phyloP scores from a whole-genome alignment of 2,888 invertebrate genomes.

The Seira ritae region DNA sequence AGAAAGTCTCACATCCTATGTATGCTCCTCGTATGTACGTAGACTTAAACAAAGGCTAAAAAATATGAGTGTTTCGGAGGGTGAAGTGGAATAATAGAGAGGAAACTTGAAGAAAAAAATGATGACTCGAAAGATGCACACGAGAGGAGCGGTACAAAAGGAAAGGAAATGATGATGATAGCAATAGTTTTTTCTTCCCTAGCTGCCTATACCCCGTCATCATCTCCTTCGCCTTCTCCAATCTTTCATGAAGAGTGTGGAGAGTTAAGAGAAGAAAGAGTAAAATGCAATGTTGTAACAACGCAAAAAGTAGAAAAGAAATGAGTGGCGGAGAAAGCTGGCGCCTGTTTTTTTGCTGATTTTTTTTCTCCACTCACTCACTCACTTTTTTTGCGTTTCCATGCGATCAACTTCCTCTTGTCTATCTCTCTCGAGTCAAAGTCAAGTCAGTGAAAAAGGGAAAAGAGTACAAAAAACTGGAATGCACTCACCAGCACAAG shows the following conservation, averaged over 20 bases:
- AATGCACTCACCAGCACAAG: too few relatives aligned
- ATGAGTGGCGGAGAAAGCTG: conserved; percentile 65
- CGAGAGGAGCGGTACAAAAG: conserved; percentile 22
- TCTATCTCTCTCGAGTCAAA: conserved; percentile 38
- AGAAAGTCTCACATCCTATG: not conserved
- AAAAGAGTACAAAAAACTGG: too few relatives aligned
- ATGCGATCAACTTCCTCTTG: not conserved
- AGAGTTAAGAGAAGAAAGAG: not conserved
- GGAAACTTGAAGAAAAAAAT: conserved; percentile 14
- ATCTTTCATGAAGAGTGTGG: too few relatives aligned
- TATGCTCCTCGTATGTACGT: not conserved
- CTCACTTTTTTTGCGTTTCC: conserved; percentile 17
- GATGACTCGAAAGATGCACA: conserved; percentile 48
- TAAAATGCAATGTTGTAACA: not conserved
- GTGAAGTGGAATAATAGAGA: conserved; percentile 23
- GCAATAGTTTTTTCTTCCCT: too few relatives aligned
- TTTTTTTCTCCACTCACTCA: conserved; percentile 31
- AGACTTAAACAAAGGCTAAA: conserved; percentile 27
- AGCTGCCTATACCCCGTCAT: too few relatives aligned
- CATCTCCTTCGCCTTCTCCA: too few relatives aligned
- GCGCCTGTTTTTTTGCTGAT: conserved; percentile 72
- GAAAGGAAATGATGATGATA: conserved; percentile 53
- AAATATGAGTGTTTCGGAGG: conserved; percentile 25
- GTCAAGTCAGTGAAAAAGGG: too few relatives aligned
- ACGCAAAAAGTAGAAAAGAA: conserved; percentile 35